Conservation (phyloP, 2,797 vertebrate genomes). For the Brachyrhaphis roseni region DNA sequence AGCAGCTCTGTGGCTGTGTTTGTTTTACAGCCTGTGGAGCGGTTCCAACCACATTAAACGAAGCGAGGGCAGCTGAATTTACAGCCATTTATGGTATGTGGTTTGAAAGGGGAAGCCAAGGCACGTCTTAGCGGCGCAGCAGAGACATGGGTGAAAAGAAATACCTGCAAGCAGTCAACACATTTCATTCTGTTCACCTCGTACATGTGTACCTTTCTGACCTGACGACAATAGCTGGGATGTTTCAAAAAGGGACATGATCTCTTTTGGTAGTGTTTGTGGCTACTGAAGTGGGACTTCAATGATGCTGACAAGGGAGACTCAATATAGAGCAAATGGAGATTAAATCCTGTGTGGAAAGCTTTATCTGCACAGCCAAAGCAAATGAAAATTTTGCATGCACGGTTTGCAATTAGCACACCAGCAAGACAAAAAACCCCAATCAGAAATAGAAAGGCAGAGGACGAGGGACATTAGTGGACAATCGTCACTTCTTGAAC, state of each 20-base stretch:
- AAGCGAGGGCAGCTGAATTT: slow-evolving; percentile 33
- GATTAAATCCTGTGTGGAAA: background rate
- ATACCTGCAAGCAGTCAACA: slow-evolving; percentile 14
- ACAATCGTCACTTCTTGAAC: slow-evolving; percentile 5
- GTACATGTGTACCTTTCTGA: background rate
- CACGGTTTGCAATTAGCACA: slow-evolving; percentile 22
- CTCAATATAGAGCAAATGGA: background rate
- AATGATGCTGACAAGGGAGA: background rate
- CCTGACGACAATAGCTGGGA: background rate
- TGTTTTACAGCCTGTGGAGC: slow-evolving; percentile 57
- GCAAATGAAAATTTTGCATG: background rate
- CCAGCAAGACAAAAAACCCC: background rate
- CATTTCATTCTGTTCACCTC: background rate
- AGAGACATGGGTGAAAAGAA: slow-evolving; percentile 27
- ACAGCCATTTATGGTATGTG: slow-evolving; percentile 71
- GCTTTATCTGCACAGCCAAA: background rate
- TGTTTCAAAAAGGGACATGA: background rate
- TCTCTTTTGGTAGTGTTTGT: background rate
- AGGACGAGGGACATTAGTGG: slow-evolving; percentile 27
- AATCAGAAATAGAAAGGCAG: slow-evolving; percentile 11
- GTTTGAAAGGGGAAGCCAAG: slow-evolving; percentile 27
- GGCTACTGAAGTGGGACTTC: background rate
- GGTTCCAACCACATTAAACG: slow-evolving; percentile 58
- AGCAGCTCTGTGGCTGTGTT: slow-evolving; percentile 50
- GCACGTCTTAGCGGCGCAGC: slow-evolving; percentile 10